Percentiles rank a stretch among this genome's conserved stretches.
These are phyloP conservation scores for Syngnathus scovelli DNA, from an alignment of 2,113 vertebrate species.

Conservation along the genomic window DNA sequence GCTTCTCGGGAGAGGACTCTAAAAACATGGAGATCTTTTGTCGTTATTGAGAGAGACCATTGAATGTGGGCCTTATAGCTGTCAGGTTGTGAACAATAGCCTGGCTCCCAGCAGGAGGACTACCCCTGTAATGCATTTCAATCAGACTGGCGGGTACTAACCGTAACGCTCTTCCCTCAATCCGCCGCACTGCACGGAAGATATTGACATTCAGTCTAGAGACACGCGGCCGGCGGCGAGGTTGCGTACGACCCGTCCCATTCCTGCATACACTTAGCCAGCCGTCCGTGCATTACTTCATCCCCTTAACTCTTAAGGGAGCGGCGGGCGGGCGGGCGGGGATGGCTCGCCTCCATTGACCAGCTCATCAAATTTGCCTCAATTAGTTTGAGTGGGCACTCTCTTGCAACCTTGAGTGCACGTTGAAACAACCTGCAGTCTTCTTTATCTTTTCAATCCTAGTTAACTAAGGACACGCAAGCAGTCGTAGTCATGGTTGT, in stretches of 20 bases:
- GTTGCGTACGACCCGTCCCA: slow-evolving; percentile 41
- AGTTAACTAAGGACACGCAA: slow-evolving; percentile 50
- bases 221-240: slow-evolving; percentile 14
- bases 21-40: slow-evolving; percentile 48
- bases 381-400: slow-evolving; percentile 59
- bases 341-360: slow-evolving; percentile 34
- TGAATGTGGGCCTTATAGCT: slow-evolving; percentile 45
- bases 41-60: slow-evolving; percentile 42
- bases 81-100: slow-evolving; percentile 61
- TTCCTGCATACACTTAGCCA: slow-evolving; percentile 52
- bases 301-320: slow-evolving; percentile 46
- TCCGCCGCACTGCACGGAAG: slow-evolving; percentile 21
- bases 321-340: slow-evolving; percentile 14
- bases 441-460: slow-evolving; percentile 41
- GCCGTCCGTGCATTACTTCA: slow-evolving; percentile 45
- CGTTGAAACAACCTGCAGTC: slow-evolving; percentile 50
- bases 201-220: slow-evolving; percentile 49
- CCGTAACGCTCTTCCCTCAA: slow-evolving; percentile 56
- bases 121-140: slow-evolving; percentile 62
- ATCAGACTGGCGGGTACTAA: slow-evolving; percentile 50
- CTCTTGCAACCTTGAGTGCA: slow-evolving; percentile 43
- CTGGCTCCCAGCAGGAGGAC: slow-evolving; percentile 47
- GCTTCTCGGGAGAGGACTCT: slow-evolving; percentile 22
- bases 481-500: slow-evolving; percentile 43
- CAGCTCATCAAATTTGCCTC: slow-evolving; percentile 55